These are phyloP conservation scores for Mantis religiosa DNA, from an alignment of 2,888 invertebrate genomes.

Conservation along the genomic window DNA sequence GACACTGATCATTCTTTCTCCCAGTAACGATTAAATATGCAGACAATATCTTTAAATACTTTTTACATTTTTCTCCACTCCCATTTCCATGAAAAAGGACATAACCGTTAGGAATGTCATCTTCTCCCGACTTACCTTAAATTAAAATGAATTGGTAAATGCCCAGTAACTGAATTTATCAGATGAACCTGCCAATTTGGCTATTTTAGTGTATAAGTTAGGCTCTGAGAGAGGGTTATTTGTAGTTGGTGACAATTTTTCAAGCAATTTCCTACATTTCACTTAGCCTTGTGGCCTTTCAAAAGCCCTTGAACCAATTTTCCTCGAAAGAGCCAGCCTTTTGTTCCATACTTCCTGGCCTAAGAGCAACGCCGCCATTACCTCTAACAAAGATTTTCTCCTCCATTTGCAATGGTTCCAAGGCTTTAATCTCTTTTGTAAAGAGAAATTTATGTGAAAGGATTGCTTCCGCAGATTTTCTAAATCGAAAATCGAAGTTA, in stretches of 20 bases:
- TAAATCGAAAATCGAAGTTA: not conserved
- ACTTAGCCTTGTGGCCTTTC: not conserved
- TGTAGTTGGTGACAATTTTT: not conserved
- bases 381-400: not conserved
- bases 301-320: not conserved
- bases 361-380: not conserved
- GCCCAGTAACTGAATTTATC: too few species aligned
- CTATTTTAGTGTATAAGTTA: too few species aligned
- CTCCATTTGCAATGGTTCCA: not conserved
- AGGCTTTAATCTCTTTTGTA: not conserved
- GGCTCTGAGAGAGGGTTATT: not conserved
- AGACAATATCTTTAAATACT: too few species aligned
- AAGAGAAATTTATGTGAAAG: not conserved
- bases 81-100: too few species aligned
- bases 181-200: too few species aligned
- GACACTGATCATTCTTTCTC: too few species aligned
- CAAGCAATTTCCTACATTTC: not conserved
- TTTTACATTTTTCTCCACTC: too few species aligned
- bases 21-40: too few species aligned
- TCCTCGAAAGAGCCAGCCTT: not conserved
- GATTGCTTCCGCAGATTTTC: not conserved
- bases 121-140: too few species aligned
- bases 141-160: too few species aligned
- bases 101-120: too few species aligned
- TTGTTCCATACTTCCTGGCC: not conserved